Percentiles rank a stretch among this genome's conserved stretches.
Conservation (phyloP, 2,113 vertebrate genomes). For the Corythornis cristatus region DNA sequence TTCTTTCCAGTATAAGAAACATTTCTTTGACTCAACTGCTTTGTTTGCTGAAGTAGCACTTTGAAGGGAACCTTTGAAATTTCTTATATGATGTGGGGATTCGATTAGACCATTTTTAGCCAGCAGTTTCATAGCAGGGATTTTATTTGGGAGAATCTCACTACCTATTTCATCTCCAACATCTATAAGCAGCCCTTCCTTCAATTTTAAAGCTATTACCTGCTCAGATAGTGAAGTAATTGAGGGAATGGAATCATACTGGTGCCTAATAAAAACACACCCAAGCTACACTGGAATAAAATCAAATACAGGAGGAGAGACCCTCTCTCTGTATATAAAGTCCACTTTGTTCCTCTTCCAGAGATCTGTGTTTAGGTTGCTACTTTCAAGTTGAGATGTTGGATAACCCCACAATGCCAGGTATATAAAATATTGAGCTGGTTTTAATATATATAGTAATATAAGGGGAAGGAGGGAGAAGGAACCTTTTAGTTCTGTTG, state of each 20-base stretch:
- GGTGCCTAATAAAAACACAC: background rate
- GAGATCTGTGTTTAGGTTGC: background rate
- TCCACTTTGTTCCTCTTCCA: background rate
- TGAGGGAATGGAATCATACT: background rate
- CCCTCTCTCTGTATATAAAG: too few relatives aligned
- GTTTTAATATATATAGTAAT: background rate
- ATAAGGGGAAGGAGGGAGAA: background rate
- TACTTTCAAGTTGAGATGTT: background rate
- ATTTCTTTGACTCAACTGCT: background rate
- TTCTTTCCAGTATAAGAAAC: background rate
- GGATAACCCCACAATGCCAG: background rate
- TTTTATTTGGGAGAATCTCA: background rate
- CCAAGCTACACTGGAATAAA: background rate
- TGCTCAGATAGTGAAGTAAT: background rate
- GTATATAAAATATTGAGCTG: background rate
- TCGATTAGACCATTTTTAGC: background rate
- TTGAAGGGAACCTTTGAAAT: conserved; percentile 41
- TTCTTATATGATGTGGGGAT: background rate
- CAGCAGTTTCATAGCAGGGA: background rate
- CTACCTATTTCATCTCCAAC: background rate
- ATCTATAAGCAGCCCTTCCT: background rate
- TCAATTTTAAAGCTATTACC: background rate
- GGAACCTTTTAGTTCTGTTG: background rate
- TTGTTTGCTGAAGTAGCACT: background rate
- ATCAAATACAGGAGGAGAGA: background rate